Conservation (phyloP, 64 coral and sea anemone species). For the Anthopleura sola region DNA sequence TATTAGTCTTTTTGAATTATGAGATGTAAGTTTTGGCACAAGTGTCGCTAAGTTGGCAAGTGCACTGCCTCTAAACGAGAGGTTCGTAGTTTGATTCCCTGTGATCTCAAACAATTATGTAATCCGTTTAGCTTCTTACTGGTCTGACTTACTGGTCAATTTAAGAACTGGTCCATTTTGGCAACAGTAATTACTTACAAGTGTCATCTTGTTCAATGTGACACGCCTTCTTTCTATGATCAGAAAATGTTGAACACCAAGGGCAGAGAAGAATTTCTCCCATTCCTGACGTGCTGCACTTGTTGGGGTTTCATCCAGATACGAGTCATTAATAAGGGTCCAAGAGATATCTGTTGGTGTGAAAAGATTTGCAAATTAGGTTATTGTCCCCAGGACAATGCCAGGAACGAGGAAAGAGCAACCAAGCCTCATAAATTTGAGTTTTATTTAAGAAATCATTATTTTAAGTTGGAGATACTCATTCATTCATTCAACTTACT, state of each 20-base stretch:
- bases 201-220: slow-evolving; percentile 33
- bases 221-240: slow-evolving; percentile 67
- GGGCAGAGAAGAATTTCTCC: slow-evolving; percentile 65
- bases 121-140: too few relatives aligned
- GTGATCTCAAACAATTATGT: too few relatives aligned
- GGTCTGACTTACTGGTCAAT: too few relatives aligned
- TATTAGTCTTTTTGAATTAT: too few relatives aligned
- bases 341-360: slow-evolving; percentile 51
- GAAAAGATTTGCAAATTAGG: not conserved
- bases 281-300: slow-evolving; percentile 31
- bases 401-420: too few relatives aligned
- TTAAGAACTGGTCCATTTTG: not conserved
- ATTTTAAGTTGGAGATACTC: too few relatives aligned
- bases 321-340: slow-evolving; percentile 72
- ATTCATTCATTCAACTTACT: slow-evolving; percentile 58
- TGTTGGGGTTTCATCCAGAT: slow-evolving; percentile 28
- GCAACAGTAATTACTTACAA: slow-evolving; percentile 25
- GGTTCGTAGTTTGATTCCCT: too few relatives aligned
- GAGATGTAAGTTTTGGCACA: too few relatives aligned
- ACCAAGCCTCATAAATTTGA: too few relatives aligned
- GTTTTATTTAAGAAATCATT: too few relatives aligned
- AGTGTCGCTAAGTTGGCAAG: too few relatives aligned
- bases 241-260: slow-evolving; percentile 77
- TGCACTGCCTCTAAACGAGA: too few relatives aligned
- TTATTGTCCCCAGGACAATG: not conserved